Evolutionary conservation across 2,113 vertebrate species (phyloP), one percentile per base, ranked within the genome.

Genomic region (Drymodes brunneopygia): DNA sequence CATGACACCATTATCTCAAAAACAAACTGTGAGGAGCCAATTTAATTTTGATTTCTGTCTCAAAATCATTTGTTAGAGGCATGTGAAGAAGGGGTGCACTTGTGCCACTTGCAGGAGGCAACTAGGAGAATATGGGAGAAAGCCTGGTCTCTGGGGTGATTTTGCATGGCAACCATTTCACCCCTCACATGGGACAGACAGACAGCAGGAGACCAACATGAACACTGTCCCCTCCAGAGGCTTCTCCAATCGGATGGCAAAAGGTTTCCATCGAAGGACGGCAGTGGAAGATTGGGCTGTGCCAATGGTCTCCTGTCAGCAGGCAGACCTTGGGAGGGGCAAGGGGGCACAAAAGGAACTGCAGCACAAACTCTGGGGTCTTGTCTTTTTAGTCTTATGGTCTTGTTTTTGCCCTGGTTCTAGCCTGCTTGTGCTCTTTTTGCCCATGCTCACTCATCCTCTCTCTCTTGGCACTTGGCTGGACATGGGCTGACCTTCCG

Each of bases 301-400:
- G 14, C 11, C n/a, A 18, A 11, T 29, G 33, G 25, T 31, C 25
- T 47, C 25, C 15, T 7, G 5, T 36, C n/a, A 47, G 72, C 20
- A 60, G 54, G n/a, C 4, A 1, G 28, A 38, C 45, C 28, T 19
- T 48, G 57, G 44, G 21, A 48, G 21, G 15, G 23, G 15, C 1
- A 0, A 38, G 10, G 12, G 24, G 6, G 1, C 5, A 19, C 33
- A 50, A 11, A 38, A 25, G 45, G 2, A 38, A 15, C 7, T 24
- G 28, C 4, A 4, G 36, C 56, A 33, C 16, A 77, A 15, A 4
- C 3, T 10, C 56, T 61, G 11, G 3, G 12, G 15, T 38, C 12
- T 23, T 42, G 38, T 15, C 3, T 15, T 56, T 42, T 73, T n/a
- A 18, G 51, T 19, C 22, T 28, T 29, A 35, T 35, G 33, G 19